Percentiles rank a stretch among this genome's conserved stretches.
phyloP scores from a whole-genome alignment of 2,888 invertebrate genomes.

The Eucera pruinosa region DNA sequence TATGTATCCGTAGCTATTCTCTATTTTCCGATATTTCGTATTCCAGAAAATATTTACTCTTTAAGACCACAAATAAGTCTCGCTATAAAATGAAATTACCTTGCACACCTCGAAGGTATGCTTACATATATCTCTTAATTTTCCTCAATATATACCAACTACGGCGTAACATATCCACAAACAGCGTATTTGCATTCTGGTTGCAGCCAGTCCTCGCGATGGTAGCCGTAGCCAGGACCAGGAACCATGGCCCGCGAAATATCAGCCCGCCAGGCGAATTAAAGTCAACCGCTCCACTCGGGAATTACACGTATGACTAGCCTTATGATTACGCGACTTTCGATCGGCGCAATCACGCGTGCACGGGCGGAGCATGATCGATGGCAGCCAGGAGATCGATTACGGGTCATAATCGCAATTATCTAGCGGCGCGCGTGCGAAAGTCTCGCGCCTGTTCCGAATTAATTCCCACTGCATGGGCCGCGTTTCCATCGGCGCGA shows the following conservation, averaged over 20 bases:
- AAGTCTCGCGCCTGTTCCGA: conserved; percentile 28
- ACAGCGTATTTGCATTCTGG: conserved; percentile 29
- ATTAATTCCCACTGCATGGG: conserved; percentile 47
- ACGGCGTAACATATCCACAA: not conserved
- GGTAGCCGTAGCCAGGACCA: not conserved
- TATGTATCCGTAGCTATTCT: no score
- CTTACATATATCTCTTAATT: conserved; percentile 24
- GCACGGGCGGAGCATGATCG: conserved; percentile 30
- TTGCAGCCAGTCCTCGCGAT: not conserved
- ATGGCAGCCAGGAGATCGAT: conserved; percentile 47
- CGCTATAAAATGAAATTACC: conserved; percentile 30
- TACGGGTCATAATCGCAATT: conserved; percentile 46
- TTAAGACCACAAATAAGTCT: no score
- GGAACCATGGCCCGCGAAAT: not conserved
- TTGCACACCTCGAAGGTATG: not conserved
- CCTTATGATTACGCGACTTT: conserved; percentile 14
- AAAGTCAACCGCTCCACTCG: not conserved
- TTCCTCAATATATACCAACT: conserved; percentile 1
- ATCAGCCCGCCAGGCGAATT: not conserved
- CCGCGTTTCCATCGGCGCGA: conserved; percentile 61
- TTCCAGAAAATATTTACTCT: not conserved
- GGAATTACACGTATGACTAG: conserved; percentile 17
- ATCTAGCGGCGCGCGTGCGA: conserved; percentile 13
- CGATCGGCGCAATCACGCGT: conserved; percentile 19
- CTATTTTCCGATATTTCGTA: not conserved